Conservation (phyloP, 2,797 vertebrate species). For the Gastrophryne carolinensis region DNA sequence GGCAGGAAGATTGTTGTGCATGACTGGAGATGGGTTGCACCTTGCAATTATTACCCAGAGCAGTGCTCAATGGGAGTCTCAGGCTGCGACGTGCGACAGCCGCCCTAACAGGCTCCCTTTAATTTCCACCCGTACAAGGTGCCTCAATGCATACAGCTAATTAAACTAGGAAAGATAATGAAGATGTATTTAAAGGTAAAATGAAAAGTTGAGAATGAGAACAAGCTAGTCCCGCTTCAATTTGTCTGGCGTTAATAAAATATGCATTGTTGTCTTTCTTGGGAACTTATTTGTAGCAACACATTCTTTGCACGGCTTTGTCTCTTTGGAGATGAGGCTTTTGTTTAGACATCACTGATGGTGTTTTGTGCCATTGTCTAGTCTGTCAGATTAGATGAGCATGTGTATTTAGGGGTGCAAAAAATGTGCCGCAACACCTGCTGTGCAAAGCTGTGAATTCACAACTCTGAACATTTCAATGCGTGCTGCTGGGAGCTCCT, state of each 20-base stretch:
- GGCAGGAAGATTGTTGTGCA: no score
- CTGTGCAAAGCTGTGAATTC: conserved; percentile 84
- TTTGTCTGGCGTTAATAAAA: conserved; percentile 71
- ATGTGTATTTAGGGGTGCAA: conserved; percentile 85
- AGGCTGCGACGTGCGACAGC: no score
- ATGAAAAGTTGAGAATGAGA: conserved; percentile 56
- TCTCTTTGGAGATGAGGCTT: conserved; percentile 70
- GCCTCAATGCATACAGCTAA: conserved; percentile 59
- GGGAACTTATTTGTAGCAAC: conserved; percentile 65
- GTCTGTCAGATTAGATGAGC: conserved; percentile 88
- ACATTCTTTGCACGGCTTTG: conserved; percentile 55
- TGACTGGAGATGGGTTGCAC: no score
- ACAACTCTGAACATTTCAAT: conserved; percentile 79
- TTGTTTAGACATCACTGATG: conserved; percentile 74
- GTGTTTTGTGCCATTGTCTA: conserved; percentile 82
- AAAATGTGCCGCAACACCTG: conserved; percentile 89
- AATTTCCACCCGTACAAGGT: conserved; percentile 52
- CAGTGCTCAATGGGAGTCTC: no score
- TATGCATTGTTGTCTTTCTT: conserved; percentile 64
- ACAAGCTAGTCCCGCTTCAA: conserved; percentile 55
- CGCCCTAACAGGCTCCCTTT: no score
- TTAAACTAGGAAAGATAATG: conserved; percentile 66
- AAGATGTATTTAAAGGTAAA: conserved; percentile 66
- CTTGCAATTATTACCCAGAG: no score
- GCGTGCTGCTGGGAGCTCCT: conserved; percentile 77